Conservation (phyloP, 2,113 vertebrate genomes). For the Bubalus kerabau region DNA sequence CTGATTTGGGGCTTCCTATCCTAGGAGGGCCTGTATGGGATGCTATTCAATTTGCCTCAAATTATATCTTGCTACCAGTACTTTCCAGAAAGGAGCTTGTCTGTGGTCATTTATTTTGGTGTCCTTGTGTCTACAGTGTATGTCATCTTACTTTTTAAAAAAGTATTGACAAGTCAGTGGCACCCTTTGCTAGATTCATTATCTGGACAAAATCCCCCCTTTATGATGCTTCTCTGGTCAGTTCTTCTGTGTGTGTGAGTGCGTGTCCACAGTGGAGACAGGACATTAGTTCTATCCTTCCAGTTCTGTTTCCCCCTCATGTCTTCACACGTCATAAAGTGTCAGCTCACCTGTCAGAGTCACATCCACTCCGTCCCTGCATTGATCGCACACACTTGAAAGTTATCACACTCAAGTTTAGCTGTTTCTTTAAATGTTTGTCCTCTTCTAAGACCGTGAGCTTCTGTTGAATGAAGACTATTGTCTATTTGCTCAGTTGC, state of each 20-base stretch:
- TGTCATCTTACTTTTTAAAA: background rate
- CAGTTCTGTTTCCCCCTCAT: background rate
- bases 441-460: background rate
- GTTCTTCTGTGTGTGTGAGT: background rate
- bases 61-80: background rate
- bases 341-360: background rate
- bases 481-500: background rate
- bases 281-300: too few species aligned
- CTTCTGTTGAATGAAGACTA: background rate
- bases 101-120: background rate
- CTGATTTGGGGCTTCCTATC: background rate
- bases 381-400: accelerated
- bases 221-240: background rate
- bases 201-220: accelerated
- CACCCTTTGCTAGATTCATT: background rate
- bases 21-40: background rate
- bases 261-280: background rate
- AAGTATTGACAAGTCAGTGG: background rate
- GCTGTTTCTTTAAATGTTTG: background rate
- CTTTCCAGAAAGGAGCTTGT: background rate
- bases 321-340: background rate
- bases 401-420: background rate
- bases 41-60: background rate
- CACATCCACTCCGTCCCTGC: background rate
- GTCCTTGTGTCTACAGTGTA: background rate